A percentile compares a stretch with the other conserved stretches of the same genome.
phyloP scores from a whole-genome alignment of 92 coral and sea anemone species.

The Porites lobata region DNA sequence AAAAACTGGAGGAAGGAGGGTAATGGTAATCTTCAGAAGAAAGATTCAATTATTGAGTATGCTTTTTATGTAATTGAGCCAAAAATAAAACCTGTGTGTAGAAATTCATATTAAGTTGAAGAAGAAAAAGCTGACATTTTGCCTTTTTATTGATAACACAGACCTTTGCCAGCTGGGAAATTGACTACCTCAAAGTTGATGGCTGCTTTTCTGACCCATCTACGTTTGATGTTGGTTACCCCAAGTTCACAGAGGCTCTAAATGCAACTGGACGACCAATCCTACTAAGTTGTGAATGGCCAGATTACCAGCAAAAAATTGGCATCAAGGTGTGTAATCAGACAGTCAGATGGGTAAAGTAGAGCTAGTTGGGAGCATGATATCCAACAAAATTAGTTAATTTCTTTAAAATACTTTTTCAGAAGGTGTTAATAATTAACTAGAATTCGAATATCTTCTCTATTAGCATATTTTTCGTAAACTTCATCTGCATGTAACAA shows the following conservation, averaged over 20 bases:
- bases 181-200: slow-evolving; percentile 96
- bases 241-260: slow-evolving; percentile 87
- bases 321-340: slow-evolving; percentile 44
- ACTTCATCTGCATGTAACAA: no score
- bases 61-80: no score
- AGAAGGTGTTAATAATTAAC: no score
- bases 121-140: neutral
- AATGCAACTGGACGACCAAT: slow-evolving; percentile 96
- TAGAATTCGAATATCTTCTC: no score
- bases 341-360: neutral
- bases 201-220: slow-evolving; percentile 92
- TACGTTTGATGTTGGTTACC: slow-evolving; percentile 86
- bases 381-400: no score
- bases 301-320: slow-evolving; percentile 67
- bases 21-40: no score
- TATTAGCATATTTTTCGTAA: no score
- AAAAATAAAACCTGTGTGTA: no score
- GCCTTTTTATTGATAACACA: slow-evolving; percentile 12
- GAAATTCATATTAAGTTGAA: no score
- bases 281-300: slow-evolving; percentile 94
- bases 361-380: neutral
- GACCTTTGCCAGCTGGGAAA: slow-evolving; percentile 99
- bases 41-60: no score
- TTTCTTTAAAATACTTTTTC: no score
- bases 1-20: no score